These are phyloP conservation scores for Emydocephalus ijimae DNA, from an alignment of 2,113 vertebrate species.

Conservation along the genomic window DNA sequence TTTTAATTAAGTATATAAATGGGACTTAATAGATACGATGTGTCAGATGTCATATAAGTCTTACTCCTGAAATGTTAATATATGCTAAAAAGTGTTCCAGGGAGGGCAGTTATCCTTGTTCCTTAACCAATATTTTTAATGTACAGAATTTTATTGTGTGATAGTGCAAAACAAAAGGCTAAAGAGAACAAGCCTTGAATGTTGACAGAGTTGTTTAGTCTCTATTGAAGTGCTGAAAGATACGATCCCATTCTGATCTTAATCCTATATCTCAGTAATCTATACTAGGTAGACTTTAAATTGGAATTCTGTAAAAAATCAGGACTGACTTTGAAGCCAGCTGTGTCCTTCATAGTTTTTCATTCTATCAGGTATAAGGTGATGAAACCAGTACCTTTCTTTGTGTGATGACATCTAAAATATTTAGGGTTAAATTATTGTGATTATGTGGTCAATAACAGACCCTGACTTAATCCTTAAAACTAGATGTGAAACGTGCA, in stretches of 20 bases:
- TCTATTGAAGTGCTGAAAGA: background rate
- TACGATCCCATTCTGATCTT: background rate
- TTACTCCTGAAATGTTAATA: background rate
- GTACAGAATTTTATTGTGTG: background rate
- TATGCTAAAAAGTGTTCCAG: background rate
- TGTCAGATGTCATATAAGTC: background rate
- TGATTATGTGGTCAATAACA: background rate
- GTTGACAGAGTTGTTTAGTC: background rate
- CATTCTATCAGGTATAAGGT: background rate
- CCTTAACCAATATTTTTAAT: background rate
- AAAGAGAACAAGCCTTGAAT: background rate
- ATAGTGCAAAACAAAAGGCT: background rate
- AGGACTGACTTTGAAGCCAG: background rate
- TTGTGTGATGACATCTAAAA: background rate
- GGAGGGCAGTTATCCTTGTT: background rate
- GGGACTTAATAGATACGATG: rapidly evolving
- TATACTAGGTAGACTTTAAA: background rate
- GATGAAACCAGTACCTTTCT: background rate
- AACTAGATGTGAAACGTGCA: background rate
- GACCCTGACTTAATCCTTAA: constrained; percentile 1
- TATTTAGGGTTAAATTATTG: constrained; percentile 5
- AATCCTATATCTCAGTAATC: background rate
- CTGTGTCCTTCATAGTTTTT: background rate
- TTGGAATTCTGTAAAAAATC: background rate
- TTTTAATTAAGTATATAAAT: background rate